phyloP scores from a whole-genome alignment of 2,888 invertebrate species.

The Artemia sinica region DNA sequence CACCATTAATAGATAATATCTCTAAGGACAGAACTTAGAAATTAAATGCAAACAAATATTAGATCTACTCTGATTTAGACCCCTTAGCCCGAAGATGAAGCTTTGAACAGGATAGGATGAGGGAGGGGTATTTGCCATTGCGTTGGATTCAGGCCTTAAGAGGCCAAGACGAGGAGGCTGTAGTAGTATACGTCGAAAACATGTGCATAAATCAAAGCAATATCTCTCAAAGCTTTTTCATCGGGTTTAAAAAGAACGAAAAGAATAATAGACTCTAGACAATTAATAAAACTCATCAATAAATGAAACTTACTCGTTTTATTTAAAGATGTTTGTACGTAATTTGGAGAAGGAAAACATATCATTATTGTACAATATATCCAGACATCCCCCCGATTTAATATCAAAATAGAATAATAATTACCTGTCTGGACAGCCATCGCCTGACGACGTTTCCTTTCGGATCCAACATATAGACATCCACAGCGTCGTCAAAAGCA shows the following conservation, averaged over 20 bases:
- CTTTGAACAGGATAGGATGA: too few species aligned
- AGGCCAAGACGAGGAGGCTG: too few species aligned
- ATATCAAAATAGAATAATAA: background rate
- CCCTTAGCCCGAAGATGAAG: too few species aligned
- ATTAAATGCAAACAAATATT: slow-evolving; percentile 6
- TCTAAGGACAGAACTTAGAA: slow-evolving; percentile 16
- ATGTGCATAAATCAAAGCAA: too few species aligned
- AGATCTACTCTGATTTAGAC: background rate
- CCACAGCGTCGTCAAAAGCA: slow-evolving; percentile 74
- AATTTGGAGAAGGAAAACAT: slow-evolving; percentile 12
- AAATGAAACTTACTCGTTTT: slow-evolving; percentile 7
- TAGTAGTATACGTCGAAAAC: too few species aligned
- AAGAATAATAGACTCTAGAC: too few species aligned
- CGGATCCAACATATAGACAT: slow-evolving; percentile 80
- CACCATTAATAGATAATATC: too few species aligned
- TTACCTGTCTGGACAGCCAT: slow-evolving; percentile 73
- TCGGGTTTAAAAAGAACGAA: too few species aligned
- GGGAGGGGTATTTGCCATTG: too few species aligned
- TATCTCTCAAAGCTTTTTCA: too few species aligned
- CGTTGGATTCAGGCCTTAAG: too few species aligned
- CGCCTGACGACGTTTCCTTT: slow-evolving; percentile 68
- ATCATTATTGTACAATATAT: background rate
- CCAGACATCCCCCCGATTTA: background rate
- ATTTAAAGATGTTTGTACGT: background rate
- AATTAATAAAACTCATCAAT: background rate